Percentiles rank a stretch among this genome's conserved stretches.
phyloP scores from a whole-genome alignment of 2,113 vertebrate genomes.

The Crotalus horridus region DNA sequence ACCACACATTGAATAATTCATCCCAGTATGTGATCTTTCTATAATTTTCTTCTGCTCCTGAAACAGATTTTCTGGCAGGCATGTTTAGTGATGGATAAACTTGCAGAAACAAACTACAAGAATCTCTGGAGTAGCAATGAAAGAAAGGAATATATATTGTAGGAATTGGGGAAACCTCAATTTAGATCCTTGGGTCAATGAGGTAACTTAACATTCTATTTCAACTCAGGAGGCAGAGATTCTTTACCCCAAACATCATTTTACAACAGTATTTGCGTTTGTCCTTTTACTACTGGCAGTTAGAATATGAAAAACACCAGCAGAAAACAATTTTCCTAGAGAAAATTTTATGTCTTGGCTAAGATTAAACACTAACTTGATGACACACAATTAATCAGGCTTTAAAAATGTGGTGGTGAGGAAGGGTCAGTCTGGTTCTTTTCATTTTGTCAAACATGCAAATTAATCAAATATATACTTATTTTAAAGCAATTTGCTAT shows the following conservation, averaged over 20 bases:
- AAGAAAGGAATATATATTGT: background rate
- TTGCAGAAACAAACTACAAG: background rate
- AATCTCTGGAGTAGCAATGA: background rate
- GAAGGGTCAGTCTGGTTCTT: background rate
- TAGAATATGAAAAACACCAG: background rate
- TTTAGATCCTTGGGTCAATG: background rate
- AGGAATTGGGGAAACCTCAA: background rate
- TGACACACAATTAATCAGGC: background rate
- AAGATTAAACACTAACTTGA: background rate
- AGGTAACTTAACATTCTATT: background rate
- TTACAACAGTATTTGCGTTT: background rate
- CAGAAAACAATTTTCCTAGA: background rate
- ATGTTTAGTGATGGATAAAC: background rate
- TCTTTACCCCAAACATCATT: background rate
- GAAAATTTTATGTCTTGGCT: background rate
- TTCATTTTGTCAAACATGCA: conserved; percentile 9
- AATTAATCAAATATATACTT: background rate
- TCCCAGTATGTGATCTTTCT: background rate
- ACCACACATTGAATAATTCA: background rate
- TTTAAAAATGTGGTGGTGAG: background rate
- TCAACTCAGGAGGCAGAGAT: background rate
- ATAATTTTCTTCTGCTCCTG: background rate
- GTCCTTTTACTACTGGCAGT: background rate
- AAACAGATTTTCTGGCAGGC: background rate
- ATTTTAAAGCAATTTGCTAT: background rate